Evolutionary conservation across 2,888 invertebrate species (phyloP).

Genomic region (Lithosia quadra): DNA sequence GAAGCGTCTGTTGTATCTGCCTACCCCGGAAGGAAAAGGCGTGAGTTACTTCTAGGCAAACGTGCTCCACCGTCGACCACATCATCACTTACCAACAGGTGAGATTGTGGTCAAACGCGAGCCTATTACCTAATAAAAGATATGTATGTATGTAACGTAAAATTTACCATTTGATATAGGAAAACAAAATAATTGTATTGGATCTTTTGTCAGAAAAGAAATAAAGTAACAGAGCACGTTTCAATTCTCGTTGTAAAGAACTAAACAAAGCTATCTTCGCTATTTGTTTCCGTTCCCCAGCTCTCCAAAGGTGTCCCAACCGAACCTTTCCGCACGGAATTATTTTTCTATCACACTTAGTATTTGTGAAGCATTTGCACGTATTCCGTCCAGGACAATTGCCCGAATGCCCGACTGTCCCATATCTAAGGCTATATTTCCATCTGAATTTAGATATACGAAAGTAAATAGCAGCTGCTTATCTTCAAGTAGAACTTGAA

Average conservation of each 20-base stretch:
- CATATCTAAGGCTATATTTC: conserved; percentile 26
- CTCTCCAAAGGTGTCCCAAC: conserved; percentile 4
- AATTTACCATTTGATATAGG: neutral
- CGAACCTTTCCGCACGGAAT: conserved; percentile 19
- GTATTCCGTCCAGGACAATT: conserved; percentile 34
- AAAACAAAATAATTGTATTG: neutral
- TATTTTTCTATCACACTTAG: conserved; percentile 40
- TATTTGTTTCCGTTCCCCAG: conserved; percentile 6
- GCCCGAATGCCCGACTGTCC: conserved; percentile 38
- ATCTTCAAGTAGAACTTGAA: conserved; percentile 35
- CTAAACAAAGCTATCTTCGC: neutral
- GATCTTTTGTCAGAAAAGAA: neutral
- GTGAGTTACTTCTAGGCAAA: too few species aligned
- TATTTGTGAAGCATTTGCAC: conserved; percentile 40
- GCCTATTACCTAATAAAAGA: too few species aligned
- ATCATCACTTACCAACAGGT: too few species aligned
- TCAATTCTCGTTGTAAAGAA: neutral
- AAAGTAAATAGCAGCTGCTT: conserved; percentile 37
- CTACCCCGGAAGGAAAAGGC: too few species aligned
- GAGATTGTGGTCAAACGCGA: too few species aligned
- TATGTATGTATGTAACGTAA: too few species aligned
- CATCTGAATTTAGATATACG: conserved; percentile 14
- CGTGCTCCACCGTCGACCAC: too few species aligned
- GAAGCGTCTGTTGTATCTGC: too few species aligned
- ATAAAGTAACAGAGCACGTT: neutral